Percentiles rank a stretch among this genome's conserved stretches.
Conservation (phyloP, 2,113 vertebrate genomes). For the Urocynchramus pylzowi region DNA sequence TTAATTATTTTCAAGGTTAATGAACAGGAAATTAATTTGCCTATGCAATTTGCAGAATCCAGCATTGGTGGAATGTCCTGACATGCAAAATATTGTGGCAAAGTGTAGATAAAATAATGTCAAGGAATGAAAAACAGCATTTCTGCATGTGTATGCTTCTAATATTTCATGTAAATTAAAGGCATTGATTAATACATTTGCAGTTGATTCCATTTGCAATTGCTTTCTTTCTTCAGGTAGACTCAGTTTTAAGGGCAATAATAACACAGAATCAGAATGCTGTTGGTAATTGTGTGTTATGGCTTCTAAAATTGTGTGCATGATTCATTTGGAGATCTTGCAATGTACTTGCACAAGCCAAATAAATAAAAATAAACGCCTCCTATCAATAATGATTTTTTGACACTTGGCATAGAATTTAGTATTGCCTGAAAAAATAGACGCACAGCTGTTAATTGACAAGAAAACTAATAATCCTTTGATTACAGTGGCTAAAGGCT, state of each 20-base stretch:
- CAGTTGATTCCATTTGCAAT: slow-evolving; percentile 8
- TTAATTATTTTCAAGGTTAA: neutral
- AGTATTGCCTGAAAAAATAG: slow-evolving; percentile 37
- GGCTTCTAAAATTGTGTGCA: neutral
- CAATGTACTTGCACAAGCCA: neutral
- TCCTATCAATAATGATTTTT: slow-evolving; percentile 23
- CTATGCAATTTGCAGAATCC: neutral
- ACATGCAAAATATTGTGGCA: neutral
- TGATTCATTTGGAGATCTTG: neutral
- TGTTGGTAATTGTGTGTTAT: neutral
- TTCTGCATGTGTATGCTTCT: neutral
- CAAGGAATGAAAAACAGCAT: neutral
- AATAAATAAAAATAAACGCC: slow-evolving; percentile 15
- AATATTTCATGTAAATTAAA: neutral
- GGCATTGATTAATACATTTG: neutral
- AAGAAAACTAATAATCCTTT: slow-evolving; percentile 72
- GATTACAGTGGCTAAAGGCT: slow-evolving; percentile 75
- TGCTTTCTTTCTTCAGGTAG: neutral
- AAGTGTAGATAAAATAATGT: neutral
- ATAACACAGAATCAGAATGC: neutral
- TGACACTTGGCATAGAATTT: slow-evolving; percentile 36
- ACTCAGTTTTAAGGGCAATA: neutral
- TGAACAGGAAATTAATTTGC: neutral
- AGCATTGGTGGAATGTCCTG: neutral
- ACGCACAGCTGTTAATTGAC: slow-evolving; percentile 69